Evolutionary conservation across 2,797 vertebrate species (phyloP).

Genomic region (Holocentrus rufus): DNA sequence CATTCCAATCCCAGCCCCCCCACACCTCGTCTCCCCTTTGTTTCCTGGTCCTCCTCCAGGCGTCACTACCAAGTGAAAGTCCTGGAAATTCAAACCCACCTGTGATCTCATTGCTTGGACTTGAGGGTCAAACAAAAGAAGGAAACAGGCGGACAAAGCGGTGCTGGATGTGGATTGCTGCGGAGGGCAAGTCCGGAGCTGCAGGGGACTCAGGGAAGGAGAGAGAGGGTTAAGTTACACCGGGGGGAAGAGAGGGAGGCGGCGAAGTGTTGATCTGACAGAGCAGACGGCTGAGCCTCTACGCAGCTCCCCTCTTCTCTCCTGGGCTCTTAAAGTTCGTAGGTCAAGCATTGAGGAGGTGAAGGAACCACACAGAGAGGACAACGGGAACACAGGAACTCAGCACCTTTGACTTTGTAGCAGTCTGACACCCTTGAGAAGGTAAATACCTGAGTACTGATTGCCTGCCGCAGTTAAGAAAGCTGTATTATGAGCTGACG

Average conservation of each 20-base stretch:
- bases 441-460: constrained; percentile 13
- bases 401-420: not conserved
- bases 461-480: not conserved
- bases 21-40: not conserved
- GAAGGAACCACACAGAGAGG: not conserved
- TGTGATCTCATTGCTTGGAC: constrained; percentile 42
- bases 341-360: not conserved
- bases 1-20: not conserved
- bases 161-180: not conserved
- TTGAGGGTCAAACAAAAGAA: constrained; percentile 12
- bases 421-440: constrained; percentile 11
- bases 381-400: not conserved
- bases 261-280: constrained; percentile 45
- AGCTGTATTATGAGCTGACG: not conserved
- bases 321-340: constrained; percentile 3
- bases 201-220: constrained; percentile 27
- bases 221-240: constrained; percentile 41
- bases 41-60: constrained; percentile 15
- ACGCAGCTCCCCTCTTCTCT: constrained; percentile 14
- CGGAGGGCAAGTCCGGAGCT: constrained; percentile 23
- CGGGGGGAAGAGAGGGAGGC: constrained; percentile 17
- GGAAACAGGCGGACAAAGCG: not conserved
- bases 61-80: not conserved
- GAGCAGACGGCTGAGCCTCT: constrained; percentile 35
- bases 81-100: constrained; percentile 30